These are phyloP conservation scores for Galleria mellonella DNA, from an alignment of 1,140 invertebrate genomes.

Conservation along the genomic window DNA sequence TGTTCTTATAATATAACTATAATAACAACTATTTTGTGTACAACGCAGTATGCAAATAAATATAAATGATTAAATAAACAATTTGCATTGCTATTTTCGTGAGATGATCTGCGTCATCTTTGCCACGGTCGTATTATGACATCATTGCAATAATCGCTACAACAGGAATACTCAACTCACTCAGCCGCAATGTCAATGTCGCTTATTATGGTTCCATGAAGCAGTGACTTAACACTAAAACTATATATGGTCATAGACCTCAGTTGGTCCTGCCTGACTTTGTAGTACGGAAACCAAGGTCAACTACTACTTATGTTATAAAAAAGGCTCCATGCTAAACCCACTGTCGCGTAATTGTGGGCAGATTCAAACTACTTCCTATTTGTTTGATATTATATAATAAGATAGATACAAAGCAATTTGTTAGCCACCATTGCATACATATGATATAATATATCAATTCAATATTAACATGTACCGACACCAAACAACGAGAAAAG, in stretches of 20 bases:
- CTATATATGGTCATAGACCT: conserved; percentile 39
- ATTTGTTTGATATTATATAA: no score
- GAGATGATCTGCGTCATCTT: conserved; percentile 5
- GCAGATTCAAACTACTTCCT: no score
- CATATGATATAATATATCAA: no score
- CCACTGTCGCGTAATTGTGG: no score
- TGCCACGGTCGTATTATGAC: background rate
- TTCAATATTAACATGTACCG: no score
- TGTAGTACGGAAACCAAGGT: conserved; percentile 22
- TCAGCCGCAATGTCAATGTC: conserved; percentile 15
- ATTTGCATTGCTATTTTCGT: conserved; percentile 1
- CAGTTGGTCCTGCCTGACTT: background rate
- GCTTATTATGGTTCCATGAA: conserved; percentile 6
- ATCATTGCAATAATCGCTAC: background rate
- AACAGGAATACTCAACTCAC: background rate
- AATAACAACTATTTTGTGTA: no score
- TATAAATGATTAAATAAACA: conserved; percentile 21
- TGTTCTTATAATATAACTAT: no score
- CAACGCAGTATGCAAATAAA: no score
- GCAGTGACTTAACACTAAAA: conserved; percentile 17
- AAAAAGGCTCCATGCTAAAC: no score
- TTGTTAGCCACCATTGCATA: no score
- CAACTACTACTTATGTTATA: conserved; percentile 10
- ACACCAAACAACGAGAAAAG: no score
- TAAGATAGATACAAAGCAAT: no score